Base-by-base conservation (phyloP, 30 jellyfish, hydroid and myxozoan species). In the Nemopilema nomurai region DNA sequence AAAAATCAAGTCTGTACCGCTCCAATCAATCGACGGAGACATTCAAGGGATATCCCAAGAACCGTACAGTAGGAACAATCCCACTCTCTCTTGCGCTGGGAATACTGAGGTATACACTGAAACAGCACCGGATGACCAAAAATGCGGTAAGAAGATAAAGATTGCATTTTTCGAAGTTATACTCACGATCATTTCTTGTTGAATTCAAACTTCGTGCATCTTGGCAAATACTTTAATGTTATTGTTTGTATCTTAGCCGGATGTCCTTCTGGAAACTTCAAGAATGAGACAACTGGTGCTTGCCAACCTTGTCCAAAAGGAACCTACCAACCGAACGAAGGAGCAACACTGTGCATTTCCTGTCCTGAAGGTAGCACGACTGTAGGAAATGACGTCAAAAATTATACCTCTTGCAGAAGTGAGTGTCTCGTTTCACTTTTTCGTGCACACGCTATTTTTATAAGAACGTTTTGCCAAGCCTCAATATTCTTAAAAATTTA, bases 341-440 rank as follows among this genome's bases (percentile, higher is more conserved):
- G 98, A 9, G 76, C 83, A 27, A 81, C 97, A 7, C 62, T 87
- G 21, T 92, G 98, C 79, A 68, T 87, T n/a, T 22, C 87, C 1
- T 92, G 98, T 73, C 98, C 98, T 9, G 84, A 78, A 51, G 98
- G 98, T 6, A 87, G 95, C 69, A 77, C 94, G 8, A 66, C 92
- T 7, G 63, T 84, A 25, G 96, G 50, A 1, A 68, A 51, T 20
- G 98, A 92, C 66, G 89, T 85, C 16, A 86, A 82, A 52, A 83
- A 87, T 57, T 69, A 20, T 22, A 92, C 98, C 18, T 92, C 98
- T 0, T 92, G 98, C 87, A 81, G 92, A 77, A 71, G 98, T 92
- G 74, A 77, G 93, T 74, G 26, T 0, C 28, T 0, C 28, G 81
- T 70, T 52, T 21, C 28, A 67, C 67, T 70, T 1, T 41, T 26